phyloP scores from a whole-genome alignment of 2,888 invertebrate genomes.

The Diaprepes abbreviatus region DNA sequence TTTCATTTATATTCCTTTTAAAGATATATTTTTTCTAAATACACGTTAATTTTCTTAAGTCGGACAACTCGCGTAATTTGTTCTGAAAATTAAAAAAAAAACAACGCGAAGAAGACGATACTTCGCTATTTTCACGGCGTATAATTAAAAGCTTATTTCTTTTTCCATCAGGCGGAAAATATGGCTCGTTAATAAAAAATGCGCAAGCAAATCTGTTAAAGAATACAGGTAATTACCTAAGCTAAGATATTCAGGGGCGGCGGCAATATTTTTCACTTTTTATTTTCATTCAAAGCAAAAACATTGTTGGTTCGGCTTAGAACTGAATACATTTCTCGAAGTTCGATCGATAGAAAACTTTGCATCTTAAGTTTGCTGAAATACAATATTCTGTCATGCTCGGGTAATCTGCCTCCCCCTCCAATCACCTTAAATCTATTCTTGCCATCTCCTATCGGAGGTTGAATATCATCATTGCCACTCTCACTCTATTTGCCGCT shows the following conservation, averaged over 20 bases:
- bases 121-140: slow-evolving; percentile 39
- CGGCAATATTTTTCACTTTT: not conserved
- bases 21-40: not conserved
- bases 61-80: slow-evolving; percentile 15
- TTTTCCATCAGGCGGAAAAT: slow-evolving; percentile 49
- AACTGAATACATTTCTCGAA: no score
- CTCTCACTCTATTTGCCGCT: no score
- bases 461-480: no score
- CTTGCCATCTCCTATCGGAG: no score
- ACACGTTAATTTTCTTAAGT: slow-evolving; percentile 18
- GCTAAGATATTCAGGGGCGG: slow-evolving; percentile 34
- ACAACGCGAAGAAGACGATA: slow-evolving; percentile 9
- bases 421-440: no score
- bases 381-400: no score
- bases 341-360: no score
- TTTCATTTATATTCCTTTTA: no score
- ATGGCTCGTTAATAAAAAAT: slow-evolving; percentile 52
- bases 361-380: no score
- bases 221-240: slow-evolving; percentile 50
- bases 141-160: slow-evolving; percentile 52
- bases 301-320: no score
- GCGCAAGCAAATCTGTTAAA: slow-evolving; percentile 50
- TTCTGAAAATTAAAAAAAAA: slow-evolving; percentile 26
- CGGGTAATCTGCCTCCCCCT: no score
- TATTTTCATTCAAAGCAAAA: no score